Conservation (phyloP, 2,888 invertebrate genomes). For the Heliconius ethilla region DNA sequence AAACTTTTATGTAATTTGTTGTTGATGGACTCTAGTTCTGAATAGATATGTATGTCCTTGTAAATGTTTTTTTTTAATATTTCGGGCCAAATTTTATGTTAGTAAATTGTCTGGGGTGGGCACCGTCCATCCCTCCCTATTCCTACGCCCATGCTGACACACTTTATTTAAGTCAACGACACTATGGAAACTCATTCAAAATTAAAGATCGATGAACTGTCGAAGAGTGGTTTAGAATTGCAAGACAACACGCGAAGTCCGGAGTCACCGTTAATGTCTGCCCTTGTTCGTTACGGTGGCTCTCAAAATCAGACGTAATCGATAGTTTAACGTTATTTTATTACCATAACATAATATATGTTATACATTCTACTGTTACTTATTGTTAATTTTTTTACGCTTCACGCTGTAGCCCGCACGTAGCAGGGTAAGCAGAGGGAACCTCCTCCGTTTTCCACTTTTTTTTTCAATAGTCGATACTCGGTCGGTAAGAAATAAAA, state of each 20-base stretch:
- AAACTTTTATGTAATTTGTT: no score
- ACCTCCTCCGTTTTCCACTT: no score
- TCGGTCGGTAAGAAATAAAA: no score
- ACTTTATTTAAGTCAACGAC: slow-evolving; percentile 48
- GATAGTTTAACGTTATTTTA: slow-evolving; percentile 35
- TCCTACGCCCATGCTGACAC: slow-evolving; percentile 40
- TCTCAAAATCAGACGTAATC: slow-evolving; percentile 35
- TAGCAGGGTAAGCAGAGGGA: no score
- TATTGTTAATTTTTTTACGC: neutral
- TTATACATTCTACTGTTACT: slow-evolving; percentile 16
- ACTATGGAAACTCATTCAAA: slow-evolving; percentile 47
- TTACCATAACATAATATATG: slow-evolving; percentile 27
- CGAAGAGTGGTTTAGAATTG: slow-evolving; percentile 58
- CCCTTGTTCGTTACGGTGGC: slow-evolving; percentile 61
- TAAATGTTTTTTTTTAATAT: no score
- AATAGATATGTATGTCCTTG: no score
- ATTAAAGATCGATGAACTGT: slow-evolving; percentile 60
- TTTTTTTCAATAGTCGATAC: no score
- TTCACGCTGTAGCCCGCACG: neutral
- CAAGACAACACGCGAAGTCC: slow-evolving; percentile 42
- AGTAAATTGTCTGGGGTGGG: no score
- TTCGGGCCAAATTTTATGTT: no score
- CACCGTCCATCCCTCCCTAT: no score
- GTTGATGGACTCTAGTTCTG: no score
- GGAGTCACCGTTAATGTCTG: slow-evolving; percentile 62